Percentiles rank a stretch among this genome's conserved stretches.
These are phyloP conservation scores for Nothobranchius furzeri DNA, from an alignment of 2,113 vertebrate genomes.

Conservation along the genomic window DNA sequence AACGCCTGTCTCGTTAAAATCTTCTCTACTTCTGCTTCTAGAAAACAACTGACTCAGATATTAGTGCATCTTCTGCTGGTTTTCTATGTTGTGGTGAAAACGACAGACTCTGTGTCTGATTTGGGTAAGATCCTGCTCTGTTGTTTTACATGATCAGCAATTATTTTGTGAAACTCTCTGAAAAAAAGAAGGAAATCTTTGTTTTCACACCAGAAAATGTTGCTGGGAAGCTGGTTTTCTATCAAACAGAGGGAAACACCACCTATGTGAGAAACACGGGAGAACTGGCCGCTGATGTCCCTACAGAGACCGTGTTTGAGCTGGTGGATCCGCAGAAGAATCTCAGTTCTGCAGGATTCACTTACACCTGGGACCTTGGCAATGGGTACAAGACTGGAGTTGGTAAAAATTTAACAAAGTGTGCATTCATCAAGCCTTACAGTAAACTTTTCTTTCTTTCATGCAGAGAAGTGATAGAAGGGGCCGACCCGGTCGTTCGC, in stretches of 20 bases:
- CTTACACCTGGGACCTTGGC: conserved; percentile 88
- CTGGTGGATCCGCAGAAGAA: conserved; percentile 82
- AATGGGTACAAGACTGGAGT: conserved; percentile 78
- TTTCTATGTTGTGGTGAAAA: conserved; percentile 30
- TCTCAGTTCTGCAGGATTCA: conserved; percentile 78
- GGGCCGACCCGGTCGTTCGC: conserved; percentile 78
- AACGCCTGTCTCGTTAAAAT: neutral
- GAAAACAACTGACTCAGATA: conserved; percentile 25
- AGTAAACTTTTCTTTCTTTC: neutral
- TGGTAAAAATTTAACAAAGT: neutral
- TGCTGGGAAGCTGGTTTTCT: conserved; percentile 82
- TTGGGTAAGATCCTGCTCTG: conserved; percentile 49
- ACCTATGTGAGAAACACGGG: conserved; percentile 70
- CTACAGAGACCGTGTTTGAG: conserved; percentile 82
- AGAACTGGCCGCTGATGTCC: conserved; percentile 69
- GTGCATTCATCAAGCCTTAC: neutral
- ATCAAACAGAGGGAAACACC: conserved; percentile 80
- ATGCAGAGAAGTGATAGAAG: conserved; percentile 79
- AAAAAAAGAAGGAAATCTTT: neutral
- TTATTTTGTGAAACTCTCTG: neutral
- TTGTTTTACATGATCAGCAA: neutral
- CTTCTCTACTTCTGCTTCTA: conserved; percentile 22
- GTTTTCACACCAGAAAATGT: conserved; percentile 77
- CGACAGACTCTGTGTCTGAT: conserved; percentile 35
- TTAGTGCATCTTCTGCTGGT: conserved; percentile 30